Conservation (phyloP, 2,113 vertebrate genomes). For the Larimichthys polyactis region DNA sequence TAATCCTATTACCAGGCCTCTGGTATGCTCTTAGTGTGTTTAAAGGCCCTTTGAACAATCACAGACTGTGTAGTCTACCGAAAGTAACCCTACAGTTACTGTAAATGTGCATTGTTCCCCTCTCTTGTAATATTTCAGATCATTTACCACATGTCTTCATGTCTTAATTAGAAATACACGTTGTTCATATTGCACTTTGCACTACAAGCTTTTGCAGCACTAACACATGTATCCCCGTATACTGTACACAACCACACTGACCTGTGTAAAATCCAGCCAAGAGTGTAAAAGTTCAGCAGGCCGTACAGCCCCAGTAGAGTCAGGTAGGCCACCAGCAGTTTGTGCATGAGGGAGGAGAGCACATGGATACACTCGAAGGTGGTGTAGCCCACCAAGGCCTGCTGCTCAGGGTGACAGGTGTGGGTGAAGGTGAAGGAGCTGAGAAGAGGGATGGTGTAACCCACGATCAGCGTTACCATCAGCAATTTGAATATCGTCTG, state of each 20-base stretch:
- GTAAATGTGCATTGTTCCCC: too few relatives aligned
- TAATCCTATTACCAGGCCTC: slow-evolving; percentile 39
- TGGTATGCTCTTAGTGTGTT: slow-evolving; percentile 23
- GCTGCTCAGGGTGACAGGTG: slow-evolving; percentile 77
- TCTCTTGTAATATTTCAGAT: too few relatives aligned
- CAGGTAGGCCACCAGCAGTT: slow-evolving; percentile 84
- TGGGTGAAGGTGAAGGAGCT: slow-evolving; percentile 83
- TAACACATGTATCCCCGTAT: background rate
- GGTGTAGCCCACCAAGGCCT: slow-evolving; percentile 79
- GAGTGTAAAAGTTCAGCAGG: slow-evolving; percentile 81
- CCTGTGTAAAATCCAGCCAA: slow-evolving; percentile 86
- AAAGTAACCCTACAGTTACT: background rate
- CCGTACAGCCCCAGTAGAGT: slow-evolving; percentile 82
- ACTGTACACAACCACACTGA: slow-evolving; percentile 21
- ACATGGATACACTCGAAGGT: slow-evolving; percentile 85
- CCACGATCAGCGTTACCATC: slow-evolving; percentile 79
- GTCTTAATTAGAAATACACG: too few relatives aligned
- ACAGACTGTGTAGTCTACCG: background rate
- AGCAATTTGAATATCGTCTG: slow-evolving; percentile 85
- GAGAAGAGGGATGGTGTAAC: slow-evolving; percentile 84
- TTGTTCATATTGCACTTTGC: too few relatives aligned
- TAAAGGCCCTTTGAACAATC: slow-evolving; percentile 5
- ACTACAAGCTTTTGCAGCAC: too few relatives aligned
- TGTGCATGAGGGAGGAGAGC: slow-evolving; percentile 85
- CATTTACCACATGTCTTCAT: too few relatives aligned